Evolutionary conservation across 2,888 invertebrate genomes (phyloP).

Genomic region (Drosophila borborema): DNA sequence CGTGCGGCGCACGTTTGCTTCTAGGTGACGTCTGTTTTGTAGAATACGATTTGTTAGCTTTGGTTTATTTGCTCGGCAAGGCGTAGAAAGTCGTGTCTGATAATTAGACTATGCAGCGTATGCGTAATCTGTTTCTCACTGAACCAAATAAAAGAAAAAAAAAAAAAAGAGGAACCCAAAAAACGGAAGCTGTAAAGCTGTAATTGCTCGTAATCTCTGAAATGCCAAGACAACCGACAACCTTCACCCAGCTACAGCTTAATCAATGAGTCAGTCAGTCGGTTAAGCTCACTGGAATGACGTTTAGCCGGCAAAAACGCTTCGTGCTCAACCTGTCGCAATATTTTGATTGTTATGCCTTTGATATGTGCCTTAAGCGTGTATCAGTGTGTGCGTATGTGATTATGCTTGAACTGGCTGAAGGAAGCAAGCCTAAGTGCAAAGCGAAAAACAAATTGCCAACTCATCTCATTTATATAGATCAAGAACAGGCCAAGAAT

Average conservation of each 20-base stretch:
- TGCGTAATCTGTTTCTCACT: conserved; percentile 48
- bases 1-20: conserved; percentile 31
- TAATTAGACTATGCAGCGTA: conserved; percentile 52
- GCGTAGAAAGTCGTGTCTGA: conserved; percentile 39
- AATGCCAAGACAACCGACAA: conserved; percentile 33
- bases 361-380: no score
- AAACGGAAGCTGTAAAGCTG: conserved; percentile 24
- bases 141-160: conserved; percentile 10
- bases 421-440: fast-evolving
- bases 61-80: conserved; percentile 39
- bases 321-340: conserved; percentile 39
- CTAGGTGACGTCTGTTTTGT: conserved; percentile 31
- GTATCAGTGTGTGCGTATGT: not conserved
- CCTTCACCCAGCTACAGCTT: conserved; percentile 12
- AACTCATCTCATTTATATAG: not conserved
- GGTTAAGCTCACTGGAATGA: conserved; percentile 27
- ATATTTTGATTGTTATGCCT: conserved; percentile 22
- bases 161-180: not conserved
- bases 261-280: conserved; percentile 50
- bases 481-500: no score
- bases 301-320: conserved; percentile 15
- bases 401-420: not conserved
- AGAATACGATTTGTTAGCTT: conserved; percentile 32
- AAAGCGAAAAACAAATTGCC: not conserved
- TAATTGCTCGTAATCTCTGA: conserved; percentile 30